phyloP scores from a whole-genome alignment of 2,113 vertebrate genomes.

The Ahaetulla prasina region DNA sequence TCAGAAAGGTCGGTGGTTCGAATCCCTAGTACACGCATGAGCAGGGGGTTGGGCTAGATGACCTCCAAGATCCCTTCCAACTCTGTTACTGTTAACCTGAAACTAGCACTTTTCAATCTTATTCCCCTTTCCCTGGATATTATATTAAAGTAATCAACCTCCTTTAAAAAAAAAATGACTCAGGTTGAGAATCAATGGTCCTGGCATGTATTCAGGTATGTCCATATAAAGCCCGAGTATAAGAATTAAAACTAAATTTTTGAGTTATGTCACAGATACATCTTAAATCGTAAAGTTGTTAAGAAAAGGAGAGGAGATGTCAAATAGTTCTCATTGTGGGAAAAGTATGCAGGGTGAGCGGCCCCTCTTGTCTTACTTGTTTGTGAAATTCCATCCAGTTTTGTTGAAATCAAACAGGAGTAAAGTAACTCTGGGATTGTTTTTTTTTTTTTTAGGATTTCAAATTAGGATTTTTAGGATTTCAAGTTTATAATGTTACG shows the following conservation, averaged over 20 bases:
- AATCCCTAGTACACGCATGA: too few relatives aligned
- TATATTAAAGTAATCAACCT: neutral
- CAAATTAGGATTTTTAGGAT: neutral
- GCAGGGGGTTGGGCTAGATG: too few relatives aligned
- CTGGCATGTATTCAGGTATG: neutral
- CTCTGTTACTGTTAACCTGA: too few relatives aligned
- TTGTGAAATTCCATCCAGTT: neutral
- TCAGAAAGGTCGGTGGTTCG: too few relatives aligned
- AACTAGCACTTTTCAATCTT: neutral
- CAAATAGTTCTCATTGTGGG: neutral
- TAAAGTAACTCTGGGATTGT: neutral
- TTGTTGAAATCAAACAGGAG: neutral
- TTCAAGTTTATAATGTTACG: neutral
- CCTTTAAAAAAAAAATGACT: neutral
- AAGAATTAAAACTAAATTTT: neutral
- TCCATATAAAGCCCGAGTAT: neutral
- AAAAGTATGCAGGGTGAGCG: neutral
- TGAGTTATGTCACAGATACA: neutral
- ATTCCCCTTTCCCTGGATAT: fast-evolving
- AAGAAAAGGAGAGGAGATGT: too few relatives aligned
- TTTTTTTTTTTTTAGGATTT: neutral
- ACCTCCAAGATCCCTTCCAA: too few relatives aligned
- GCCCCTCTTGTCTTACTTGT: neutral
- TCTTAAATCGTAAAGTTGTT: neutral
- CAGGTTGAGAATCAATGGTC: neutral